These are phyloP conservation scores for Poecile montanus DNA, from an alignment of 2,797 vertebrate genomes.

Conservation along the genomic window DNA sequence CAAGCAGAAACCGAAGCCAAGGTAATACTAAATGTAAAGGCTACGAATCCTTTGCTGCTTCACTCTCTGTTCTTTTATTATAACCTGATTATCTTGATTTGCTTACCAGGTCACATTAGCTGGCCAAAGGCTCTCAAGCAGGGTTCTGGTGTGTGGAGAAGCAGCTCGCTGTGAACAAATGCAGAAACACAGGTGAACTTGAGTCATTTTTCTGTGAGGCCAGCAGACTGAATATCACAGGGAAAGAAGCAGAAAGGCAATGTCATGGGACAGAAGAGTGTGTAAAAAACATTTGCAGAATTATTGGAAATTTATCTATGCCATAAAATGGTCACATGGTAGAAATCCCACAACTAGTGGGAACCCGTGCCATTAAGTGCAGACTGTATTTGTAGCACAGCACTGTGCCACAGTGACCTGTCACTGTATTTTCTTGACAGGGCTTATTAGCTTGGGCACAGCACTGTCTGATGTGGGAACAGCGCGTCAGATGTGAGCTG, in stretches of 20 bases:
- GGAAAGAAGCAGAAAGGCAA: background rate
- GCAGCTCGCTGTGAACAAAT: background rate
- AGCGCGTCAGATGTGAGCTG: constrained; percentile 16
- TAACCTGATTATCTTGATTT: background rate
- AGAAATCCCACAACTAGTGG: background rate
- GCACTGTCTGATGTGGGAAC: constrained; percentile 46
- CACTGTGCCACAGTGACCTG: background rate
- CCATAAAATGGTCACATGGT: background rate
- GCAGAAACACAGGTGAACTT: background rate
- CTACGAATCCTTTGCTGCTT: background rate
- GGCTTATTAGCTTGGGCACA: constrained; percentile 19
- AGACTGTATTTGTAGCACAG: background rate
- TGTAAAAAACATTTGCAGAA: background rate
- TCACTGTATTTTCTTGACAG: background rate
- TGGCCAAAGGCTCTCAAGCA: background rate
- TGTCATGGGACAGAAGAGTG: rapidly evolving
- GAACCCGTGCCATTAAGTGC: background rate
- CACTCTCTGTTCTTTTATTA: background rate
- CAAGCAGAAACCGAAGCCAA: background rate
- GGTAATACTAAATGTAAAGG: background rate
- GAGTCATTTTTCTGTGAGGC: background rate
- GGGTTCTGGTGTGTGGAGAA: background rate
- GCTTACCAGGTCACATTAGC: background rate
- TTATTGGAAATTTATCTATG: background rate
- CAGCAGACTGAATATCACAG: background rate